phyloP scores from a whole-genome alignment of 1,140 invertebrate species.

The Eriosoma lanigerum region DNA sequence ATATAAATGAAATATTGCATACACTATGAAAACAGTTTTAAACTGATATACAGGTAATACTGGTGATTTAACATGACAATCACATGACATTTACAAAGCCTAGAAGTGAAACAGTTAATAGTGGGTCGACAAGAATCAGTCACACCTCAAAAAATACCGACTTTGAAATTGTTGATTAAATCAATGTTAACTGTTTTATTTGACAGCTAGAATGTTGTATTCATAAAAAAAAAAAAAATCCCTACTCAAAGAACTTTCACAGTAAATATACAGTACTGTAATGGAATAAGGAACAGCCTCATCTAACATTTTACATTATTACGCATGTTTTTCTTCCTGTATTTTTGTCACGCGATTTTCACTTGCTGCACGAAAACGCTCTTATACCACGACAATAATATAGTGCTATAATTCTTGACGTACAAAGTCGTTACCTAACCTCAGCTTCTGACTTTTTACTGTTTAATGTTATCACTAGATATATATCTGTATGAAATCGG shows the following conservation, averaged over 20 bases:
- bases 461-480: too few species aligned
- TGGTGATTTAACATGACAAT: too few species aligned
- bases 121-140: too few species aligned
- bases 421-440: background rate
- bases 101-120: too few species aligned
- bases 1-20: too few species aligned
- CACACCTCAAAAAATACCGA: too few species aligned
- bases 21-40: too few species aligned
- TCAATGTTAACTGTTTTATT: background rate
- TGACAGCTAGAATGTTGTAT: background rate
- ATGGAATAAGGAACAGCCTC: background rate
- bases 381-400: too few species aligned
- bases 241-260: background rate
- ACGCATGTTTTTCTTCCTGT: background rate
- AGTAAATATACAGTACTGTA: background rate
- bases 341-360: constrained; percentile 21
- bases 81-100: too few species aligned
- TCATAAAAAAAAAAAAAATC: background rate
- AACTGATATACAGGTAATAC: too few species aligned
- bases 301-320: background rate
- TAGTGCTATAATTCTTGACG: background rate
- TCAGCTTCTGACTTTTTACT: background rate
- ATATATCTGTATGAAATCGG: background rate
- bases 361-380: background rate
- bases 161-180: background rate